Percentiles rank a stretch among this genome's conserved stretches.
Evolutionary conservation across 64 coral and sea anemone genomes (phyloP).

Genomic region (Montipora foliosa): DNA sequence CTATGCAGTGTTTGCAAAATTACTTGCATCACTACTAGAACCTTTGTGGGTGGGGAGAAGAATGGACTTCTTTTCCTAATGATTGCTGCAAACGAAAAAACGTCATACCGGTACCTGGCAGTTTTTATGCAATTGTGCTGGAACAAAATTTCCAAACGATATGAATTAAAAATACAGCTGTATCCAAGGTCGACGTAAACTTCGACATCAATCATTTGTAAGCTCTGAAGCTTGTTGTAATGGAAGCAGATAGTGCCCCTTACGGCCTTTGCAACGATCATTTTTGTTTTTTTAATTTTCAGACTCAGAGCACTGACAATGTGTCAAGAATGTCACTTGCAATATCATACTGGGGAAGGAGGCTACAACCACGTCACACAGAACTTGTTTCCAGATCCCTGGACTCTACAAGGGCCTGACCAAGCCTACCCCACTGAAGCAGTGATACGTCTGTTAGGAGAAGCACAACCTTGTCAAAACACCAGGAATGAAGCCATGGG

Average conservation of each 20-base stretch:
- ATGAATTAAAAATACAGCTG: no score
- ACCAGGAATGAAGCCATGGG: slow-evolving; percentile 91
- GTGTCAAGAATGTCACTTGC: slow-evolving; percentile 78
- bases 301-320: slow-evolving; percentile 75
- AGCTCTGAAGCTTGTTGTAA: neutral
- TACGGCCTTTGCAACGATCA: no score
- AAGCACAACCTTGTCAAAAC: slow-evolving; percentile 87
- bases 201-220: neutral
- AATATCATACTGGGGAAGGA: slow-evolving; percentile 72
- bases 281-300: neutral
- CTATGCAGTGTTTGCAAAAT: no score
- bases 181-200: no score
- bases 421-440: slow-evolving; percentile 88
- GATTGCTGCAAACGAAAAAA: no score
- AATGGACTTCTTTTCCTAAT: no score
- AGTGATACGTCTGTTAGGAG: slow-evolving; percentile 82
- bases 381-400: slow-evolving; percentile 89
- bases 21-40: no score
- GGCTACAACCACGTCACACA: slow-evolving; percentile 84
- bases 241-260: no score
- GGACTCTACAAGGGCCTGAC: slow-evolving; percentile 76
- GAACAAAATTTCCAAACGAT: no score
- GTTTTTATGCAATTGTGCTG: no score
- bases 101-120: no score
- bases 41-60: no score